A percentile compares a stretch with the other conserved stretches of the same genome.
Conservation (phyloP, 1,140 invertebrate genomes). For the Chrysopa pallens region DNA sequence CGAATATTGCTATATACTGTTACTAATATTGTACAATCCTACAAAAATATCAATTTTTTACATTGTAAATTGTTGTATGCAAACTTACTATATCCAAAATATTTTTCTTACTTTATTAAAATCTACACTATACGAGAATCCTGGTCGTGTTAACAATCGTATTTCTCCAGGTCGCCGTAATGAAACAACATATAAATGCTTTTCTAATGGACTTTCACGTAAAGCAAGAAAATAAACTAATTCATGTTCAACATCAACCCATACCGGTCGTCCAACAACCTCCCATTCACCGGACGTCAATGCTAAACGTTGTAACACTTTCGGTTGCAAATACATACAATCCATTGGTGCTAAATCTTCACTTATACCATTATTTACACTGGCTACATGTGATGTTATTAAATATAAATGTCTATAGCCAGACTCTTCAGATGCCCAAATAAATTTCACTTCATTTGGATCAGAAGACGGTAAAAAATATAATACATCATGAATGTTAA, state of each 20-base stretch:
- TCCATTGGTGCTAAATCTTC: constrained; percentile 27
- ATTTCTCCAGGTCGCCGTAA: constrained; percentile 43
- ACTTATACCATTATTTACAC: constrained; percentile 23
- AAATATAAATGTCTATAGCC: constrained; percentile 85
- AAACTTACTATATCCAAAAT: no score
- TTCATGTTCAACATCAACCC: constrained; percentile 51
- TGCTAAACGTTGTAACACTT: constrained; percentile 42
- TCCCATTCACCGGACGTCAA: constrained; percentile 72
- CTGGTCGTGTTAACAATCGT: constrained; percentile 49
- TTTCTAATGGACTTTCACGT: constrained; percentile 61
- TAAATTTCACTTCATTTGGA: constrained; percentile 37
- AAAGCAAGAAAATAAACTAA: constrained; percentile 70
- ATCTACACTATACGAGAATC: constrained; percentile 61
- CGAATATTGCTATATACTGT: constrained; percentile 79
- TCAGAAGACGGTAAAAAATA: constrained; percentile 56
- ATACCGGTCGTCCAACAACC: constrained; percentile 54
- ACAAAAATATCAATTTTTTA: constrained; percentile 7
- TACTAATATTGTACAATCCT: constrained; percentile 71
- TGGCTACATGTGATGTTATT: constrained; percentile 34
- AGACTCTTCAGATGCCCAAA: constrained; percentile 85
- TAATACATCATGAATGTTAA: constrained; percentile 81
- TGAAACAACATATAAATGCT: constrained; percentile 68
- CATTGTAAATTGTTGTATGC: no score
- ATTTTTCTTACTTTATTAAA: constrained; percentile 43
- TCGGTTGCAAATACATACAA: constrained; percentile 32